Conservation (phyloP, 2,797 vertebrate species). For the Parambassis ranga region DNA sequence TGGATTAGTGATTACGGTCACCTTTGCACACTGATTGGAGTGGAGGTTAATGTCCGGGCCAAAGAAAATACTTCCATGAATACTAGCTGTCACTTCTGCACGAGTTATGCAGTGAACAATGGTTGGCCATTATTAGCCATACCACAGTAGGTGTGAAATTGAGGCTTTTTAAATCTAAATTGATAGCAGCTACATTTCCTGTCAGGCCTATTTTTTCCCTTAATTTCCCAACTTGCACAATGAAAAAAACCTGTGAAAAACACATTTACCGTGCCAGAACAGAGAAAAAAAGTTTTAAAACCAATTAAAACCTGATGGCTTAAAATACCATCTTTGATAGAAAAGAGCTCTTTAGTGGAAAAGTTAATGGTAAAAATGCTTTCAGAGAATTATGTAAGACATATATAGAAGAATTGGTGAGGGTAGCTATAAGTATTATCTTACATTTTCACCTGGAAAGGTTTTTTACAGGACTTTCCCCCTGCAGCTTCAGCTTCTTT, state of each 20-base stretch:
- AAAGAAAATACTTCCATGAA: background rate
- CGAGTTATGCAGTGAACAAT: slow-evolving; percentile 1
- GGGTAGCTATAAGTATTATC: slow-evolving; percentile 44
- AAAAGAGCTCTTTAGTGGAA: slow-evolving; percentile 42
- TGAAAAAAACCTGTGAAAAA: too few relatives aligned
- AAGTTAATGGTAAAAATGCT: slow-evolving; percentile 41
- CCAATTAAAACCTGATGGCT: slow-evolving; percentile 25
- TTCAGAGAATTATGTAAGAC: slow-evolving; percentile 11
- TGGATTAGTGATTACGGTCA: slow-evolving; percentile 14
- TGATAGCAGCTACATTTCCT: slow-evolving; percentile 13
- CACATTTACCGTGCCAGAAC: too few relatives aligned
- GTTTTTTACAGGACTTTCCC: slow-evolving; percentile 11
- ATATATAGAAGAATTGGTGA: background rate
- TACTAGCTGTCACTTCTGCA: background rate
- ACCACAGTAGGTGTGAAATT: background rate
- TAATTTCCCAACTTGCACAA: slow-evolving; percentile 3
- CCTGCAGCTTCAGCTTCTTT: background rate
- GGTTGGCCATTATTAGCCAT: background rate
- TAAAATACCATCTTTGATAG: slow-evolving; percentile 47
- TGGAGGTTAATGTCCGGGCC: slow-evolving; percentile 36
- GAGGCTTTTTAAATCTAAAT: slow-evolving; percentile 8
- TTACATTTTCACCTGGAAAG: slow-evolving; percentile 56
- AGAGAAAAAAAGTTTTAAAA: slow-evolving; percentile 14
- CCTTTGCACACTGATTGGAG: slow-evolving; percentile 33
- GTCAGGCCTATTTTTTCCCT: slow-evolving; percentile 16